Evolutionary conservation across 2,888 invertebrate genomes (phyloP).

Genomic region (Acanthopleura granulata): DNA sequence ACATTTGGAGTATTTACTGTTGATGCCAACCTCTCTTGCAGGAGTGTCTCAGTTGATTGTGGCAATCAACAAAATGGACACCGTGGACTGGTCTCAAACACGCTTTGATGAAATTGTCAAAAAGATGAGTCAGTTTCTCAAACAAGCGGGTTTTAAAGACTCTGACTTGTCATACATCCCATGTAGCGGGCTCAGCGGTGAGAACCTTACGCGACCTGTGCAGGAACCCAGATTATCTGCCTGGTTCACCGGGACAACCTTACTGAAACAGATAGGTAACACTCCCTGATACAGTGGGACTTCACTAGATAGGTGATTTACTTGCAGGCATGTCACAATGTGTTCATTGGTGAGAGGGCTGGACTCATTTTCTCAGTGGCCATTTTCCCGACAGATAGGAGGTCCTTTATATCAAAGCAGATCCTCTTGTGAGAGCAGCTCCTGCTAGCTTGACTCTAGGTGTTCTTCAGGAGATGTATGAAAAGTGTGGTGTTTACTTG

Average conservation of each 20-base stretch:
- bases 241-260: conserved; percentile 87
- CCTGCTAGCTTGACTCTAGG: too few relatives aligned
- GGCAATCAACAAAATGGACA: conserved; percentile 97
- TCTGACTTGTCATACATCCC: conserved; percentile 90
- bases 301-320: too few relatives aligned
- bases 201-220: conserved; percentile 84
- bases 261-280: conserved; percentile 86
- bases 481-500: too few relatives aligned
- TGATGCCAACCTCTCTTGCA: conserved; percentile 55
- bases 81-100: conserved; percentile 90
- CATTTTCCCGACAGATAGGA: too few relatives aligned
- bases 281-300: too few relatives aligned
- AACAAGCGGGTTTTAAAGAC: conserved; percentile 92
- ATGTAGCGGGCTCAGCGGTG: conserved; percentile 95
- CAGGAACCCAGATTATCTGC: conserved; percentile 74
- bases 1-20: too few relatives aligned
- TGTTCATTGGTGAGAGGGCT: too few relatives aligned
- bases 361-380: too few relatives aligned
- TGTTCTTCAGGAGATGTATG: too few relatives aligned
- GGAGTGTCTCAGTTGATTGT: conserved; percentile 95
- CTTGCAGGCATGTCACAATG: too few relatives aligned
- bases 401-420: too few relatives aligned
- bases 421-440: too few relatives aligned
- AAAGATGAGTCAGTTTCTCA: conserved; percentile 81
- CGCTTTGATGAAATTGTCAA: conserved; percentile 90